A percentile compares a stretch with the other conserved stretches of the same genome.
These are phyloP conservation scores for Odontocerum albicorne DNA, from an alignment of 2,888 invertebrate species.

Conservation along the genomic window DNA sequence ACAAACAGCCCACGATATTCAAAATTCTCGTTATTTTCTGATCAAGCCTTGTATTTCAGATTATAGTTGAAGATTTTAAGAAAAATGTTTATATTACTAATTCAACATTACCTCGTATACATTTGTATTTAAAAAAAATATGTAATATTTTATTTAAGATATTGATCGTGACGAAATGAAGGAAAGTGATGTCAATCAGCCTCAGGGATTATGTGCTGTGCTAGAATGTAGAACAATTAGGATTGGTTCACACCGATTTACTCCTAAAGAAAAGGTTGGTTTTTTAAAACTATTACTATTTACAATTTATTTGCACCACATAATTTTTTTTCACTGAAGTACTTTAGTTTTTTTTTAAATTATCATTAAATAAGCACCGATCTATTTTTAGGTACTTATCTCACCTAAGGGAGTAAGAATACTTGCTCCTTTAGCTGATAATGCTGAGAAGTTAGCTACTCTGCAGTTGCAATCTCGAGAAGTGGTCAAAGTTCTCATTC, in stretches of 20 bases:
- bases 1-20: too few species aligned
- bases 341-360: too few species aligned
- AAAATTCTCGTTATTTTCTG: too few species aligned
- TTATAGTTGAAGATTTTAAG: too few species aligned
- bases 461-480: conserved; percentile 69
- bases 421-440: conserved; percentile 60
- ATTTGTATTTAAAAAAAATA: background rate
- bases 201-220: conserved; percentile 54
- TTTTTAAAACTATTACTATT: too few species aligned
- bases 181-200: conserved; percentile 42
- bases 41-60: too few species aligned
- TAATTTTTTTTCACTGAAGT: too few species aligned
- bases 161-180: conserved; percentile 57
- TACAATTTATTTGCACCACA: too few species aligned
- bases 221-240: conserved; percentile 76
- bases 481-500: conserved; percentile 74
- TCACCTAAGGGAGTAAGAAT: conserved; percentile 62
- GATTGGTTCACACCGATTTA: conserved; percentile 82
- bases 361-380: too few species aligned
- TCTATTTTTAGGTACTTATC: conserved; percentile 55
- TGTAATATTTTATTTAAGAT: conserved; percentile 46
- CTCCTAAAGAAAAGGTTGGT: conserved; percentile 69
- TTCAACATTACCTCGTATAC: background rate
- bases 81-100: too few species aligned
- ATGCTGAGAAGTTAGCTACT: conserved; percentile 58